Percentiles rank a stretch among this genome's conserved stretches.
Evolutionary conservation across 2,113 vertebrate species (phyloP).

Genomic region (Corythaeola cristata): DNA sequence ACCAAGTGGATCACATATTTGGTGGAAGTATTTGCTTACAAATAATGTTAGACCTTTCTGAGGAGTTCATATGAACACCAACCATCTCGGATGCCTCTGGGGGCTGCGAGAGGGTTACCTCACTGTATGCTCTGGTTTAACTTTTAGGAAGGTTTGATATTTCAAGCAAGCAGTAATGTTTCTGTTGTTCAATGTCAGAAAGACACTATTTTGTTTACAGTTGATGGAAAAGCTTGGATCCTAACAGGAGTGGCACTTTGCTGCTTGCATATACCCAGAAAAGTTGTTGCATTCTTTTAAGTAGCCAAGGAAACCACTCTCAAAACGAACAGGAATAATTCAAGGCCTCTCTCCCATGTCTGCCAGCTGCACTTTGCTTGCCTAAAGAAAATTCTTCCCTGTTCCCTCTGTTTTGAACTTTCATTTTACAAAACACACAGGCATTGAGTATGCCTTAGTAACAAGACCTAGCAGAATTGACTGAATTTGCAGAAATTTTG

Average conservation of each 20-base stretch:
- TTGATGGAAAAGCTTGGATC: background rate
- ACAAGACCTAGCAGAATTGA: background rate
- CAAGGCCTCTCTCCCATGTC: background rate
- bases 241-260: background rate
- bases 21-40: background rate
- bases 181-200: background rate
- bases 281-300: background rate
- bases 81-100: background rate
- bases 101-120: background rate
- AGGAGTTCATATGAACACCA: background rate
- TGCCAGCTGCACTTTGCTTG: background rate
- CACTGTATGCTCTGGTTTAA: background rate
- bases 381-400: background rate
- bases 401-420: background rate
- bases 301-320: slow-evolving; percentile 12
- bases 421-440: background rate
- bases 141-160: background rate
- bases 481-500: background rate
- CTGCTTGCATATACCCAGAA: background rate
- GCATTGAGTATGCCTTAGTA: background rate
- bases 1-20: background rate
- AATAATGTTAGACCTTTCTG: background rate
- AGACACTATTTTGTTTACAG: background rate
- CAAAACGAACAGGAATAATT: background rate
- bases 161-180: background rate